These are phyloP conservation scores for Mesochorus sp. DNA, from an alignment of 2,888 invertebrate species.

Conservation along the genomic window DNA sequence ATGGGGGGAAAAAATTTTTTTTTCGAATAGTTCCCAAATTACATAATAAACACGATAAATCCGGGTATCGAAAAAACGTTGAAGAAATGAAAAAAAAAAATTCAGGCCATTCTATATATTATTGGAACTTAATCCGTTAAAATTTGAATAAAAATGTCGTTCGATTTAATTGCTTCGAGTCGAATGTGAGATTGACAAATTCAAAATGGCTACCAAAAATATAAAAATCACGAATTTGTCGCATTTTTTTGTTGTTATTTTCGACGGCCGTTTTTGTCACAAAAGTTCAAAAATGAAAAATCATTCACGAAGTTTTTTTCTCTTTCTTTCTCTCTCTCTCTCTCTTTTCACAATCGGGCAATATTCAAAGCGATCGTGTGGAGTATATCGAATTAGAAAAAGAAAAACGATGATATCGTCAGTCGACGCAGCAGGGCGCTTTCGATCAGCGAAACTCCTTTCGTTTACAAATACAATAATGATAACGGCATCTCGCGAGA, in stretches of 20 bases:
- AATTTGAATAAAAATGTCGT: neutral
- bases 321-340: neutral
- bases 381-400: neutral
- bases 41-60: too few relatives aligned
- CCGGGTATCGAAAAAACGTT: too few relatives aligned
- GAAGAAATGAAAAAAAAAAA: neutral
- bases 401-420: constrained; percentile 12
- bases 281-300: neutral
- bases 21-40: too few relatives aligned
- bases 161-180: constrained; percentile 47
- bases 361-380: neutral
- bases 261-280: neutral
- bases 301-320: too few relatives aligned
- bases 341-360: neutral
- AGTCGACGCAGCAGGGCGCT: constrained; percentile 23
- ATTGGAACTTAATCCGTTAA: neutral
- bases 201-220: constrained; percentile 71
- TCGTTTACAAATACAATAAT: constrained; percentile 36
- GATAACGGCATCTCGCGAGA: too few relatives aligned
- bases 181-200: constrained; percentile 65
- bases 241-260: constrained; percentile 31
- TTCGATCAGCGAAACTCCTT: neutral
- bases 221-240: constrained; percentile 35
- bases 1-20: too few relatives aligned
- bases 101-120: neutral